Conservation (phyloP, 2,888 invertebrate genomes). For the Dasysyrphus tricinctus region DNA sequence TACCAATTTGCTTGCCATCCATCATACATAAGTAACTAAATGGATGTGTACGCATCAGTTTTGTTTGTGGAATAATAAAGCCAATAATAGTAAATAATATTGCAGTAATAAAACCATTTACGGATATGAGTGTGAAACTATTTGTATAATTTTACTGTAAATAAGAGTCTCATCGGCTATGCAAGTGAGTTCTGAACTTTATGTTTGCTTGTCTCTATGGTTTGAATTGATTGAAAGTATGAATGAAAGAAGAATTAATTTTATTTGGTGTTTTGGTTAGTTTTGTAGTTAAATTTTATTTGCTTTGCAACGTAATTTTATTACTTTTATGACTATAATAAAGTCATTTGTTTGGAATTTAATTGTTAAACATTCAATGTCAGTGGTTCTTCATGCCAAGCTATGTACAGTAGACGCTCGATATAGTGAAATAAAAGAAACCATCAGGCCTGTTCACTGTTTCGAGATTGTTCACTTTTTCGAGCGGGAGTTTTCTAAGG, state of each 20-base stretch:
- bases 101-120: conserved; percentile 64
- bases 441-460: too few relatives aligned
- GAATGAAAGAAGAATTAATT: background rate
- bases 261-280: conserved; percentile 25
- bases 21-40: background rate
- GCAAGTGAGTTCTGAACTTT: conserved; percentile 64
- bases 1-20: conserved; percentile 59
- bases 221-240: conserved; percentile 34
- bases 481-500: too few relatives aligned
- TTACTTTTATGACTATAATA: conserved; percentile 57
- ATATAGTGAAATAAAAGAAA: too few relatives aligned
- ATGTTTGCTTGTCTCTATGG: conserved; percentile 11
- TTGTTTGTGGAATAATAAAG: conserved; percentile 59
- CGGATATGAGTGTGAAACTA: conserved; percentile 66
- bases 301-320: conserved; percentile 65
- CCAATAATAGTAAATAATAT: conserved; percentile 71
- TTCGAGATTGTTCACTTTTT: too few relatives aligned
- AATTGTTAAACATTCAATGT: background rate
- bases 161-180: background rate
- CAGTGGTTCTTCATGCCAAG: background rate
- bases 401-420: too few relatives aligned
- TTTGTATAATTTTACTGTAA: conserved; percentile 51
- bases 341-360: conserved; percentile 29
- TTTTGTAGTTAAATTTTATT: conserved; percentile 59
- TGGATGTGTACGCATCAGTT: conserved; percentile 1